phyloP scores from a whole-genome alignment of 2,797 vertebrate genomes.

The Coccyzus lansbergi region DNA sequence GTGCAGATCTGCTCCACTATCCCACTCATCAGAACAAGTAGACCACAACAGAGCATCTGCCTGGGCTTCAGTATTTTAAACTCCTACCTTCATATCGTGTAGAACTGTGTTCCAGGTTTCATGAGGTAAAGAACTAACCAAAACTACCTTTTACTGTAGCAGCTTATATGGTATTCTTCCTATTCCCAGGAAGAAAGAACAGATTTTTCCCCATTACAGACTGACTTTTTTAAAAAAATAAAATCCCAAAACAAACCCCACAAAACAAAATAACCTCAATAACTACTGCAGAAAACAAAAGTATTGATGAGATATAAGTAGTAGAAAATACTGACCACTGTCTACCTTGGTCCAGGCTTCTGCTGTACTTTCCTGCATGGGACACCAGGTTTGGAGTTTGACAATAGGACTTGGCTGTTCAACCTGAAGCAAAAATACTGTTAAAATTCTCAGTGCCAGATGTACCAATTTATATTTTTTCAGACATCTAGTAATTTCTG shows the following conservation, averaged over 20 bases:
- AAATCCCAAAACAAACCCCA: rapidly evolving
- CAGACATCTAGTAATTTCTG: not conserved
- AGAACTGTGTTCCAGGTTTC: not conserved
- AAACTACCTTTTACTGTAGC: not conserved
- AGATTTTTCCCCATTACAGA: not conserved
- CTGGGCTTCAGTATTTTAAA: not conserved
- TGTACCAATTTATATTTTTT: not conserved
- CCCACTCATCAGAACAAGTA: not conserved
- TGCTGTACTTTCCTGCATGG: slow-evolving; percentile 35
- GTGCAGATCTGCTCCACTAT: not conserved
- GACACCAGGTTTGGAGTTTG: slow-evolving; percentile 51
- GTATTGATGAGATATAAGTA: not conserved
- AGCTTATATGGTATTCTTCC: not conserved
- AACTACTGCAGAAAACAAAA: not conserved
- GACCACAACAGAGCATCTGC: not conserved
- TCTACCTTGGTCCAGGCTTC: slow-evolving; percentile 59
- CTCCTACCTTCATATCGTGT: not conserved
- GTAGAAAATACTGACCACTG: slow-evolving; percentile 63
- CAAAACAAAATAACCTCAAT: not conserved
- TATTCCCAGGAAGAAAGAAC: not conserved
- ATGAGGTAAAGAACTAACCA: not conserved
- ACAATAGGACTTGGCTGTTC: slow-evolving; percentile 66
- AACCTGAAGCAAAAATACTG: slow-evolving; percentile 59
- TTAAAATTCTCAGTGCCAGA: not conserved
- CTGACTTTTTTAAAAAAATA: not conserved